Evolutionary conservation across 2,797 vertebrate species (phyloP).

Genomic region (Catamblyrhynchus diadema): DNA sequence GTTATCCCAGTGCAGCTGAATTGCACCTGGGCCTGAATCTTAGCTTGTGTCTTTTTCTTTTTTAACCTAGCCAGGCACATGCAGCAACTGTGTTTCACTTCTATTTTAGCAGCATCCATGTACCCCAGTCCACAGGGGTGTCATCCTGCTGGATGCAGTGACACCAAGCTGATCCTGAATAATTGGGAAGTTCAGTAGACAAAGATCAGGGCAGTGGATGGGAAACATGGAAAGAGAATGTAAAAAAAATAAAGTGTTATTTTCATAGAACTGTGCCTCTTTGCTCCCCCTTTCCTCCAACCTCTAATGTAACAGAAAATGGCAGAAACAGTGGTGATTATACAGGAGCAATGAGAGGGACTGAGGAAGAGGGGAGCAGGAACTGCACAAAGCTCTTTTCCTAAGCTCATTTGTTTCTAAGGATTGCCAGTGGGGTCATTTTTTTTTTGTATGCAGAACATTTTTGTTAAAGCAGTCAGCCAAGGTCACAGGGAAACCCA

Average conservation of each 20-base stretch:
- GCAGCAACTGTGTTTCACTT: background rate
- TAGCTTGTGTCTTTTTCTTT: background rate
- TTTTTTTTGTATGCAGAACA: background rate
- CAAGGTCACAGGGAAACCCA: conserved; percentile 46
- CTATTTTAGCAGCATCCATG: background rate
- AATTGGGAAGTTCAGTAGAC: background rate
- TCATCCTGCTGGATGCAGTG: background rate
- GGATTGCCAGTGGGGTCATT: background rate
- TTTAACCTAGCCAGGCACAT: background rate
- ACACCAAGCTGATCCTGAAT: background rate
- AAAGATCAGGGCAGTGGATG: background rate
- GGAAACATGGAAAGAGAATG: background rate
- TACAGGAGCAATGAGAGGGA: background rate
- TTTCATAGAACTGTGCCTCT: background rate
- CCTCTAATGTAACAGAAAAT: background rate
- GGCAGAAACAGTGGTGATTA: background rate
- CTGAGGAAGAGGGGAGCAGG: background rate
- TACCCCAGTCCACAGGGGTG: background rate
- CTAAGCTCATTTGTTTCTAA: conserved; percentile 20
- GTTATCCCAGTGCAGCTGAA: background rate
- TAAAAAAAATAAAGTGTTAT: background rate
- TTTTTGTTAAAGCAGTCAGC: background rate
- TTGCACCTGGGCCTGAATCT: background rate
- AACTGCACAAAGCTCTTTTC: background rate
- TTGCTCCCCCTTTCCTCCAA: background rate